Conservation (phyloP, 1,140 invertebrate species). For the Cryptotermes secundus region DNA sequence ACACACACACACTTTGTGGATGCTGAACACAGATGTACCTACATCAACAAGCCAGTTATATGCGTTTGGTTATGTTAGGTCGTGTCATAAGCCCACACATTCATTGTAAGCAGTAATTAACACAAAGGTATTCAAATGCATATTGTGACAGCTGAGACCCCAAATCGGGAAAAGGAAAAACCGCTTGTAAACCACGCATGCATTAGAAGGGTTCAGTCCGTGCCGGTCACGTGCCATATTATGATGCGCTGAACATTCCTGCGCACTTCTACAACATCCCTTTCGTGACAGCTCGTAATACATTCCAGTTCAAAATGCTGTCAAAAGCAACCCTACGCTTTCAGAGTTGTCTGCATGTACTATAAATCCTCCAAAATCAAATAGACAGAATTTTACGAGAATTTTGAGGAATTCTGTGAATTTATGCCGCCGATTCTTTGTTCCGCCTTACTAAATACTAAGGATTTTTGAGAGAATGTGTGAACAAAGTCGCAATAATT, state of each 20-base stretch:
- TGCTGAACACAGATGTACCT: too few species aligned
- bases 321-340: background rate
- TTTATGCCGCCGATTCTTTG: too few species aligned
- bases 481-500: too few species aligned
- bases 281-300: background rate
- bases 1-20: too few species aligned
- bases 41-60: too few species aligned
- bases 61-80: too few species aligned
- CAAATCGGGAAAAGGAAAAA: background rate
- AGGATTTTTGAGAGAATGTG: too few species aligned
- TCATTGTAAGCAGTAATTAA: background rate
- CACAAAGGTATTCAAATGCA: background rate
- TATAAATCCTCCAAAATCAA: too few species aligned
- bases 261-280: background rate
- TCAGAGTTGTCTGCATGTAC: too few species aligned
- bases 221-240: background rate
- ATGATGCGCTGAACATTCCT: background rate
- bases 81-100: background rate
- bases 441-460: too few species aligned
- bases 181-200: background rate
- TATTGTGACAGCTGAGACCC: background rate
- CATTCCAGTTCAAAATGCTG: background rate
- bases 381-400: too few species aligned
- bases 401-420: too few species aligned
- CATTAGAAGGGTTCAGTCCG: background rate